Evolutionary conservation across 2,797 vertebrate species (phyloP), one percentile per base, ranked within the genome.

Genomic region (Enteromius radiatus): DNA sequence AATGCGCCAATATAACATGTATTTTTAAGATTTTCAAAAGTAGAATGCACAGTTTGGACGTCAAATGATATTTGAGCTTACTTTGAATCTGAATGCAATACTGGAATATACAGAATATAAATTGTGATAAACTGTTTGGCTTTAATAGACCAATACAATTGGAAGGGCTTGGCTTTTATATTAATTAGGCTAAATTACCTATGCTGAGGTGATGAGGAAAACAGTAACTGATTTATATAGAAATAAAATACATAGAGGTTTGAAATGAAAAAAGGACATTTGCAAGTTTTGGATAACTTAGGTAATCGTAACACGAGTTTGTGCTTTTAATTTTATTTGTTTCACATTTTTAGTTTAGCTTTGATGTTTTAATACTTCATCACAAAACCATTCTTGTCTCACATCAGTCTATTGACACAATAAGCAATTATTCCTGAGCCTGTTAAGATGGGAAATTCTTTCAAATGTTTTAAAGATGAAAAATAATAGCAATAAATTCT

Each of bases 381-480:
- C 38, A 28, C 38, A 80, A 88, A 41, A 41, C 10, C 41, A 38
- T 6, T 10, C 9, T 43, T 11, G 38, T 43, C 41, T 43, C 41
- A 43, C 7, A 43, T 9, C 8, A 38, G 8, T 38, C 83, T 93
- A 86, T 94, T 94, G 92, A 94, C 91, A 93, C 93, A 94, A 31
- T 84, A 88, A 88, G 89, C 86, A 91, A 91, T 6, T 75, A 91
- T 91, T 93, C 89, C 86, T 84, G 84, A 87, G 88, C 88, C 87
- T 89, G 82, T 85, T 90, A 88, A 90, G 78, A 84, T 43, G 10
- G 7, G 11, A 43, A 10, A 43, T 88, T 89, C 87, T 82, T 59
- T 68, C 23, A 68, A 41, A 47, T 49, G 5, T 49, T 49, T 19
- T 52, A 8, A 52, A 21, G 47, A 7, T 49, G 0, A 49, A 19